Conservation (phyloP, 2,113 vertebrate species). For the Mormyrus lacerda region DNA sequence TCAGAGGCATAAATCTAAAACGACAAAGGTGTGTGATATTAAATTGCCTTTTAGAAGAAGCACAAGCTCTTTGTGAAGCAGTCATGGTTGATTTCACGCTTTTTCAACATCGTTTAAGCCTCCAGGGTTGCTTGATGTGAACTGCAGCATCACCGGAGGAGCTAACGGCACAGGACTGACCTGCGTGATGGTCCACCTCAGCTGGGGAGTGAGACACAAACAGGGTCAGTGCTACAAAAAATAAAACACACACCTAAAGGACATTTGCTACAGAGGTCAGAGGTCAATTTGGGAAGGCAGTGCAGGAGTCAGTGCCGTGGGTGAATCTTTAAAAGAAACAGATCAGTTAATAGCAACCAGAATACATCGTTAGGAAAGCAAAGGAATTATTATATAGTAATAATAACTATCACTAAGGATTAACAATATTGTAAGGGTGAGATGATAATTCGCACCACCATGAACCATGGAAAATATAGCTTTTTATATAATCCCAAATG, state of each 20-base stretch:
- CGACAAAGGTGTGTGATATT: neutral
- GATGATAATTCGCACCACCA: neutral
- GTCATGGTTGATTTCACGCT: neutral
- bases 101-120: neutral
- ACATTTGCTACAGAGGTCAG: neutral
- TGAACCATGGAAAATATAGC: neutral
- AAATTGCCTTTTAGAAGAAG: neutral
- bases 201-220: neutral
- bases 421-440: neutral
- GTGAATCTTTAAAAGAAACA: neutral
- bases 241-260: neutral
- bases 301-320: neutral
- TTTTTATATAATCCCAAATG: neutral
- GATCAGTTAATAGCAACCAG: neutral
- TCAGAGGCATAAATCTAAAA: neutral
- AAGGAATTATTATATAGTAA: neutral
- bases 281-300: neutral
- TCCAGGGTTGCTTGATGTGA: neutral
- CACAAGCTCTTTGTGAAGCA: neutral
- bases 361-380: neutral
- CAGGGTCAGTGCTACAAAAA: neutral
- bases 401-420: neutral
- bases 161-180: neutral
- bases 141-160: neutral
- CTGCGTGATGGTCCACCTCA: neutral